A percentile compares a stretch with the other conserved stretches of the same genome.
Evolutionary conservation across 2,113 vertebrate genomes (phyloP).

Genomic region (Nesoenas mayeri): DNA sequence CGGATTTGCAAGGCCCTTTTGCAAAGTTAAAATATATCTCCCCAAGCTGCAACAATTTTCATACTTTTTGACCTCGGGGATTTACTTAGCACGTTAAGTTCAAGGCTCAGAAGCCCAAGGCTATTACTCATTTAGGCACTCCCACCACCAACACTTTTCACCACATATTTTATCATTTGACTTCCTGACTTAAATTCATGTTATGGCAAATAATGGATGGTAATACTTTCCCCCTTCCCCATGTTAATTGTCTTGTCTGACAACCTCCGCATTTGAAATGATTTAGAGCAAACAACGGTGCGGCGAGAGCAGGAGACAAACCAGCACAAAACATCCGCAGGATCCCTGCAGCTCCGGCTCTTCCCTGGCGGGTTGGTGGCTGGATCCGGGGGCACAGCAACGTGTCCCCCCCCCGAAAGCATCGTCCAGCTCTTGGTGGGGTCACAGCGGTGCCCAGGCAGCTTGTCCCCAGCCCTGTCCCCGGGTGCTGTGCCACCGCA

Average conservation of each 20-base stretch:
- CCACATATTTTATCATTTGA: conserved; percentile 64
- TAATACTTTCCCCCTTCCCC: conserved; percentile 68
- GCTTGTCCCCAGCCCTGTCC: not conserved
- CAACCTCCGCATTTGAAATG: conserved; percentile 55
- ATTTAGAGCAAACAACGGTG: conserved; percentile 63
- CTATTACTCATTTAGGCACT: conserved; percentile 55
- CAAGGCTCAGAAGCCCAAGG: conserved; percentile 40
- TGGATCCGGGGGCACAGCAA: not conserved
- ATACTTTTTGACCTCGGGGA: conserved; percentile 66
- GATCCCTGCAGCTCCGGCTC: not conserved
- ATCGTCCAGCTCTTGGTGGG: not conserved
- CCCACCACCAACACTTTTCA: conserved; percentile 38
- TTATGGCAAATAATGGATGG: conserved; percentile 74
- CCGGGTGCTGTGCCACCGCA: fast-evolving
- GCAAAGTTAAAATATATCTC: conserved; percentile 66
- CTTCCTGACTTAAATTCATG: conserved; percentile 65
- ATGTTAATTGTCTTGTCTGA: conserved; percentile 67
- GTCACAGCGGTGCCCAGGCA: fast-evolving
- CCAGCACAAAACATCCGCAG: not conserved
- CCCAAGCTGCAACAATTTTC: conserved; percentile 57
- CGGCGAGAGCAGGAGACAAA: not conserved
- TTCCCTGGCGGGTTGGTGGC: not conserved
- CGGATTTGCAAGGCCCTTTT: not conserved
- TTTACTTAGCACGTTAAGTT: conserved; percentile 45
- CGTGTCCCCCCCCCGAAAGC: not conserved